Base-by-base conservation (phyloP, 1,140 invertebrate species). In the Temnothorax nylanderi region DNA sequence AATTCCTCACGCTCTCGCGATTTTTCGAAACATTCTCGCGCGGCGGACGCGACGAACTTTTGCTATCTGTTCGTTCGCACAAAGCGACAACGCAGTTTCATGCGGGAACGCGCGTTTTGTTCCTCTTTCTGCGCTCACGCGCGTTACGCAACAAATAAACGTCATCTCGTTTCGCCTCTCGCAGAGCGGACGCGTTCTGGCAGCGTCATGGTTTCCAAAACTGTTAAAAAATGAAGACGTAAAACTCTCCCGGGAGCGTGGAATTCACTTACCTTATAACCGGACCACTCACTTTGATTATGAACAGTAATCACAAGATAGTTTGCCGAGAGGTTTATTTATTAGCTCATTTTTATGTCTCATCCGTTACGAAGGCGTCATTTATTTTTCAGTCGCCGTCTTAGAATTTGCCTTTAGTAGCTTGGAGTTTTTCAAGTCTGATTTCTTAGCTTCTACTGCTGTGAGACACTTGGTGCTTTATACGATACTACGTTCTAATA, bases 81-180 rank as follows among this genome's bases (percentile, higher is more conserved):
- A 78, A 78, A 85, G 72, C 74, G 74, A 62, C 82, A 41, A 11
- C 34, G 60, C 51, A 21, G 47, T 85, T 85, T 78, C 74, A 69
- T 69, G 49, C 32, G 41, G 54, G 37, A 82, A 74, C 56, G 51
- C 26, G 37, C 18, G 18, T 49, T 84, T 67, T 75, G 26, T 74
- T 74, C 21, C 34, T 74, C 37, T 60, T 16, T 60, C 34, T 65
- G 1, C 37, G 4, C 21, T 82, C 32, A 21, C 41, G 26, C 16
- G 26, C 26, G 51, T 82, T 74, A 74, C 13, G 49, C 65, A 82
- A 71, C 34, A 71, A 77, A 54, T 13, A 26, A 60, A 21, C 7
- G 37, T 54, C 16, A 47, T 71, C 41, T 72, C 21, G 65, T 81
- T 44, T 71, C 1, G 18, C 10, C 10, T 41, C 44, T 37, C 60